Evolutionary conservation across 2,888 invertebrate genomes (phyloP), one percentile per base, ranked within the genome.

Genomic region (Acleris cristana): DNA sequence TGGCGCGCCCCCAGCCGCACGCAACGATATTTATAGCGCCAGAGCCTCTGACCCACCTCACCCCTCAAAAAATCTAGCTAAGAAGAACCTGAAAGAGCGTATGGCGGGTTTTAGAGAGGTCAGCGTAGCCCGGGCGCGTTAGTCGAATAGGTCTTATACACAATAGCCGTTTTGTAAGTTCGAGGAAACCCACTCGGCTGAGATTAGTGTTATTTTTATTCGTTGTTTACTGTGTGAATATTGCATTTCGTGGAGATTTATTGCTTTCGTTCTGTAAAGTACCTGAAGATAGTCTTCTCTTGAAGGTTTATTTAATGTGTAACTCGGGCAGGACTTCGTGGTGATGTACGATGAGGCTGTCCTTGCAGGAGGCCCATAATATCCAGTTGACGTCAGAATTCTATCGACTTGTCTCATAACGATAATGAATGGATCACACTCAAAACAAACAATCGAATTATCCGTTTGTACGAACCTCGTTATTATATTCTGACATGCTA

Each of bases 1-100:
- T 79, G 81, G 80, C 70, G 76, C 71, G 72, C 72, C 73, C 70
- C 65, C 61, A 64, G 58, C 48, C 57, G 48, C 63, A 57, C 64
- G 64, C 64, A 44, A 64, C 44, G 64, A 64, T 64, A 64, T 64
- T 64, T 64, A 64, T 57, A 52, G 51, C 57, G 16, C 64, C 57
- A 57, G 49, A 49, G 1, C 16, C n/a, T 19, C 7, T 12, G 49
- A 51, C 49, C 63, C n/a, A 16, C 34, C 8, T 10, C 16, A 2
- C 34, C n/a, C 21, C 4, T 23, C n/a, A 12, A 12, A 1, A 12
- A 3, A 2, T 6, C 16, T 53, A 18, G 8, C 7, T 23, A 7
- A 14, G 4, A n/a, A 7, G 52, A 18, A 12, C 3, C 18, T 21
- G 14, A 19, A 23, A 49, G 40, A 54, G 10, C 19, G 14, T 16